phyloP scores from a whole-genome alignment of 1,140 invertebrate genomes.

The Paramacrobiotus metropolitanus region DNA sequence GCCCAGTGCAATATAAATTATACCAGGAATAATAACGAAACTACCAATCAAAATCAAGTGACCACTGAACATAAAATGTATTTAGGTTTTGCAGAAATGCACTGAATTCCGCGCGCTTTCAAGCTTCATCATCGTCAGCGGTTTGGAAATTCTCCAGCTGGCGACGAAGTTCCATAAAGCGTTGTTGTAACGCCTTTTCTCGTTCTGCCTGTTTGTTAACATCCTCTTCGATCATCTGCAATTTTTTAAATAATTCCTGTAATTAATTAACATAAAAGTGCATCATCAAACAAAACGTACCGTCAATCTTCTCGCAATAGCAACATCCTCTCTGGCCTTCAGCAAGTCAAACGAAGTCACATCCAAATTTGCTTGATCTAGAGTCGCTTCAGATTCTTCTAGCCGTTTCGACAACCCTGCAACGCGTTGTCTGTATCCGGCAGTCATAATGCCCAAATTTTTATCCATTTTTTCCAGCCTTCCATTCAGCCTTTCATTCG shows the following conservation, averaged over 20 bases:
- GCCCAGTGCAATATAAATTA: too few relatives aligned
- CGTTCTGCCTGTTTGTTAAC: constrained; percentile 69
- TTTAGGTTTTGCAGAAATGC: too few relatives aligned
- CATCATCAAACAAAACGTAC: constrained; percentile 22
- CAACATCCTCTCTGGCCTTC: constrained; percentile 62
- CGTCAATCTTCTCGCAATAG: constrained; percentile 65
- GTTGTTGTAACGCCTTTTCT: constrained; percentile 59
- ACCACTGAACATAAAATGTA: too few relatives aligned
- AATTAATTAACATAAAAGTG: constrained; percentile 8
- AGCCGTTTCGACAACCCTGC: constrained; percentile 73
- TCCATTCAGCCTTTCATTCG: constrained; percentile 79
- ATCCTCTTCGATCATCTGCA: constrained; percentile 61
- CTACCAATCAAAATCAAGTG: too few relatives aligned
- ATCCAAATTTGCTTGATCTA: constrained; percentile 66
- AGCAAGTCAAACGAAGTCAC: constrained; percentile 75
- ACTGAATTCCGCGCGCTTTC: too few relatives aligned
- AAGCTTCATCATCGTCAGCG: neutral
- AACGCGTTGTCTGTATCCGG: constrained; percentile 48
- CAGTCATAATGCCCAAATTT: constrained; percentile 77
- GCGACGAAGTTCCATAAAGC: constrained; percentile 39
- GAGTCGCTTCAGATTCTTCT: constrained; percentile 60
- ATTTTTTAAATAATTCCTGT: constrained; percentile 13
- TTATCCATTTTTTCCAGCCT: constrained; percentile 71
- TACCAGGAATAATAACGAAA: too few relatives aligned
- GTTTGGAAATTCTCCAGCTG: constrained; percentile 19